Evolutionary conservation across 2,113 vertebrate genomes (phyloP), one percentile per base, ranked within the genome.

Genomic region (Paracanthobrama guichenoti): DNA sequence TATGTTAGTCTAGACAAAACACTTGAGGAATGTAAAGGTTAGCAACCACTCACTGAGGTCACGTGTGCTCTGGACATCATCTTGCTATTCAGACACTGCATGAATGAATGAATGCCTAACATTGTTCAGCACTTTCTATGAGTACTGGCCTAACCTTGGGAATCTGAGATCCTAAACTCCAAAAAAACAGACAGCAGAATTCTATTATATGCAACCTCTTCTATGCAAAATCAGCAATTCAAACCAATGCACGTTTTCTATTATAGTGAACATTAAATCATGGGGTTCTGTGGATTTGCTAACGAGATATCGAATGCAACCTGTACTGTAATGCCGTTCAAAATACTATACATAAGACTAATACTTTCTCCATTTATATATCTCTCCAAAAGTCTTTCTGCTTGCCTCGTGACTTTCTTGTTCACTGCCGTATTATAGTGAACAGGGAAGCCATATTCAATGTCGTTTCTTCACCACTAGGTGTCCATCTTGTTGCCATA

Each of bases 1-100:
- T 50, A 76, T 26, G 44, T 57, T 76, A 55, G 22, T 62, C 57
- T 26, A 62, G 57, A 79, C 57, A 64, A 79, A 79, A 64, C 57
- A 28, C 39, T 62, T 64, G 10, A 46, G 13, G 39, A 64, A 79
- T 64, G 57, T 24, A 76, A 28, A 57, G 50, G 50, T 42, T 60
- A 24, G 22, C 31, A 59, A n/a, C 11, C 39, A 60, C 76, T 79
- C n/a, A 79, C 35, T 79, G 59, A 62, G n/a, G 53, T 57, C 53
- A 39, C 14, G 75, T 3, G 13, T 24, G 53, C 53, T 77, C 53
- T 77, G 75, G 74, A 35, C 18, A 78, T 35, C 48, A 76, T 77
- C 35, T 42, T 18, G 18, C 50, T 76, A 76, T 76, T 78, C 11
- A 46, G 22, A 62, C 76, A 24, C 22, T 18, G 20, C 55, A 57